Conservation (phyloP, 2,113 vertebrate species). For the Silurus asotus region DNA sequence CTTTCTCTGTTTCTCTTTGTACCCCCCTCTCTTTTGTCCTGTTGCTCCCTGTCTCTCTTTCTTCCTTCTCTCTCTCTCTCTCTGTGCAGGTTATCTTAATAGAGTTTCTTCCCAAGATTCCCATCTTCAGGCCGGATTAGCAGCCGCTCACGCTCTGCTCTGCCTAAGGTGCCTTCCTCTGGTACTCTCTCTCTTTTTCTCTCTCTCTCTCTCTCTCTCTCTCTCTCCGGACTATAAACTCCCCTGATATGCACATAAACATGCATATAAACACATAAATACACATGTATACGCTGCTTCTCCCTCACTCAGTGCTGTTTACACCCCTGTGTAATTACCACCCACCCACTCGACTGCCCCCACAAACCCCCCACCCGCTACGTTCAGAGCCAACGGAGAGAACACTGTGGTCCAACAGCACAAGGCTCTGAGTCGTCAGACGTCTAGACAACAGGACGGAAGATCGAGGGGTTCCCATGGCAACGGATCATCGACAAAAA, state of each 20-base stretch:
- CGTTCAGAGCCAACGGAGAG: not conserved
- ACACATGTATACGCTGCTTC: conserved; percentile 68
- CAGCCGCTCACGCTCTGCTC: conserved; percentile 72
- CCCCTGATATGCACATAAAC: conserved; percentile 43
- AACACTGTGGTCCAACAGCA: conserved; percentile 15
- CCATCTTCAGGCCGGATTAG: conserved; percentile 98
- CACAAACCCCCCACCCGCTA: not conserved
- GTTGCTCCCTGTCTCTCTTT: no score
- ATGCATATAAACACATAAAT: conserved; percentile 72
- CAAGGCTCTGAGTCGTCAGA: conserved; percentile 17
- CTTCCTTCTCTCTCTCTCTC: conserved; percentile 48
- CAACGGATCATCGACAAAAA: not conserved
- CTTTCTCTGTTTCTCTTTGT: conserved; percentile 50
- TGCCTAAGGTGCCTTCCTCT: conserved; percentile 89
- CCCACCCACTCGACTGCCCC: not conserved
- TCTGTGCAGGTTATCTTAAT: conserved; percentile 91
- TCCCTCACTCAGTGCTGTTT: conserved; percentile 14
- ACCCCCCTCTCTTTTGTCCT: no score
- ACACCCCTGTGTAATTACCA: not conserved
- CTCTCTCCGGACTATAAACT: not conserved
- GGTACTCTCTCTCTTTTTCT: conserved; percentile 44
- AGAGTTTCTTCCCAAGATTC: conserved; percentile 99
- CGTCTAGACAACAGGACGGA: not conserved
- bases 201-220: conserved; percentile 12
- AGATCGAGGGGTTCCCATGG: not conserved